Evolutionary conservation across 2,113 vertebrate genomes (phyloP).

Genomic region (Oplegnathus fasciatus): DNA sequence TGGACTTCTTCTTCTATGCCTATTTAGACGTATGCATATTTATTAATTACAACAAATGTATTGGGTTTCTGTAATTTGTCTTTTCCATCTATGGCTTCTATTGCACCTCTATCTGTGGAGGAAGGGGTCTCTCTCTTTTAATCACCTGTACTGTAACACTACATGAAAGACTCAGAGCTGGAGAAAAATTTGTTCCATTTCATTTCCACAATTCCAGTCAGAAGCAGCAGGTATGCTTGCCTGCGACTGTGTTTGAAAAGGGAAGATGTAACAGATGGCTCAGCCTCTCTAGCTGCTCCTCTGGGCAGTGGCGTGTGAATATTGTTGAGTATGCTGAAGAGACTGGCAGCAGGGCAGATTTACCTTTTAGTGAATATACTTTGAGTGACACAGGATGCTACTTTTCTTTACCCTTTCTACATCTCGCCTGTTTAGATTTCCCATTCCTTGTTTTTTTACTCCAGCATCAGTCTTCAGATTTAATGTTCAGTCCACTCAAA

Average conservation of each 20-base stretch:
- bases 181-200: background rate
- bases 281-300: slow-evolving; percentile 20
- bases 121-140: background rate
- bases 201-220: slow-evolving; percentile 11
- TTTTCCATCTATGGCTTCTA: background rate
- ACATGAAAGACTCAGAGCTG: background rate
- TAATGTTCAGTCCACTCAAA: background rate
- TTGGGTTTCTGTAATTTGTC: background rate
- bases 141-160: too few species aligned
- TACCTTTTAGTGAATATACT: background rate
- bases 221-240: slow-evolving; percentile 16
- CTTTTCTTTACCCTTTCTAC: background rate
- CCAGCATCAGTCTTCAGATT: background rate
- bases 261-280: slow-evolving; percentile 47
- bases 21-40: background rate
- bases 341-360: background rate
- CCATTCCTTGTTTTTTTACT: background rate
- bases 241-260: background rate
- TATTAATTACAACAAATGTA: background rate
- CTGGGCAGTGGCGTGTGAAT: slow-evolving; percentile 38
- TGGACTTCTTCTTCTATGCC: background rate
- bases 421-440: background rate
- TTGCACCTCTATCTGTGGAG: background rate
- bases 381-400: background rate
- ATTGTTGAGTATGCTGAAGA: background rate